Evolutionary conservation across 2,797 vertebrate genomes (phyloP).

Genomic region (Vespertilio murinus): DNA sequence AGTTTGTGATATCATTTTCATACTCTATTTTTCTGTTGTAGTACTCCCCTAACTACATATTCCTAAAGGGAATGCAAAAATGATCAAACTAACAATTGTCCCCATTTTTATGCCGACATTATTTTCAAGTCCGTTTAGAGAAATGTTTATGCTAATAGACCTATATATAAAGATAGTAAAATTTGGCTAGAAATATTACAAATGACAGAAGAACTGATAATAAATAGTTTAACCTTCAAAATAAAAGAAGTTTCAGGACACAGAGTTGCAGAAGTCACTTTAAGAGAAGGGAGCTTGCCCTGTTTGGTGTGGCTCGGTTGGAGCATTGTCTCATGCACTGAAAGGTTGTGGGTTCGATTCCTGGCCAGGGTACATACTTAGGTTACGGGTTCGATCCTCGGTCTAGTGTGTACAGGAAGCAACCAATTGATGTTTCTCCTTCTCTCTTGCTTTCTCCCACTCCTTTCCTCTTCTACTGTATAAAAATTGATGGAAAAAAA

Average conservation of each 20-base stretch:
- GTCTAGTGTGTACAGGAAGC: background rate
- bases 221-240: background rate
- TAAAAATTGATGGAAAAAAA: background rate
- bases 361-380: background rate
- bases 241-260: background rate
- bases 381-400: background rate
- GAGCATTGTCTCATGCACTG: background rate
- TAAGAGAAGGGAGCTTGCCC: background rate
- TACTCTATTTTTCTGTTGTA: background rate
- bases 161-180: background rate
- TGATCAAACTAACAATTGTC: background rate
- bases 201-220: background rate
- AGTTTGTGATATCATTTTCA: background rate
- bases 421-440: background rate
- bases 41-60: background rate
- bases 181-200: background rate
- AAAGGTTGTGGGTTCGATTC: background rate
- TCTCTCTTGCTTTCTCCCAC: background rate
- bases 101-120: background rate
- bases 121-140: background rate
- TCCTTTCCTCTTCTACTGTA: background rate
- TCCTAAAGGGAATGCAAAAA: background rate
- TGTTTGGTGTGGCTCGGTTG: background rate
- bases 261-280: background rate
- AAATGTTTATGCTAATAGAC: background rate